phyloP scores from a whole-genome alignment of 2,113 vertebrate species.

The Toxotes jaculatrix region DNA sequence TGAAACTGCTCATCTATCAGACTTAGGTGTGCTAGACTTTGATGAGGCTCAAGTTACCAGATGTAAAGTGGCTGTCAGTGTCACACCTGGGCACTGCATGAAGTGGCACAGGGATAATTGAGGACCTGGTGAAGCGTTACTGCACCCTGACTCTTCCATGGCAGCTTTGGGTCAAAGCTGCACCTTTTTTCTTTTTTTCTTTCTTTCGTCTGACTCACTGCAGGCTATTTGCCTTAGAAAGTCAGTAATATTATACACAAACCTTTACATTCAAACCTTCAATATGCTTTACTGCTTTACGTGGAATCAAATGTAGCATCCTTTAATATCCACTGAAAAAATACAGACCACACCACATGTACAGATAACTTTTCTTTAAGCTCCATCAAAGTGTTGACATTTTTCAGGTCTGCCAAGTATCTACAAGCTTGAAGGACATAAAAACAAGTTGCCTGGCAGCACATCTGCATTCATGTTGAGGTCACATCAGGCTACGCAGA shows the following conservation, averaged over 20 bases:
- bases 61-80: constrained; percentile 40
- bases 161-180: neutral
- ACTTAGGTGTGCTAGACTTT: neutral
- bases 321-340: neutral
- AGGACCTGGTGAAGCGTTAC: constrained; percentile 45
- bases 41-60: constrained; percentile 19
- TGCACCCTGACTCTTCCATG: neutral
- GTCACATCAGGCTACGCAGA: constrained; percentile 8
- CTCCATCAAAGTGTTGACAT: neutral
- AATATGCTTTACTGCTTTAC: neutral
- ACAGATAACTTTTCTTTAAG: neutral
- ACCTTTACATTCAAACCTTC: neutral
- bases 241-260: neutral
- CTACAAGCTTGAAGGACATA: neutral
- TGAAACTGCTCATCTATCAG: constrained; percentile 7
- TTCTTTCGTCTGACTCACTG: constrained; percentile 10
- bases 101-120: constrained; percentile 17
- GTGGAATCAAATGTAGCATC: neutral
- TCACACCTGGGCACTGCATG: constrained; percentile 6
- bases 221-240: neutral
- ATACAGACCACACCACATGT: neutral
- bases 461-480: constrained; percentile 31
- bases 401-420: constrained; percentile 15
- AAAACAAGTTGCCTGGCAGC: constrained; percentile 3
- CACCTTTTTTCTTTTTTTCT: too few species aligned